These are phyloP conservation scores for Dicerorhinus sumatrensis DNA, from an alignment of 2,113 vertebrate species.

Conservation along the genomic window DNA sequence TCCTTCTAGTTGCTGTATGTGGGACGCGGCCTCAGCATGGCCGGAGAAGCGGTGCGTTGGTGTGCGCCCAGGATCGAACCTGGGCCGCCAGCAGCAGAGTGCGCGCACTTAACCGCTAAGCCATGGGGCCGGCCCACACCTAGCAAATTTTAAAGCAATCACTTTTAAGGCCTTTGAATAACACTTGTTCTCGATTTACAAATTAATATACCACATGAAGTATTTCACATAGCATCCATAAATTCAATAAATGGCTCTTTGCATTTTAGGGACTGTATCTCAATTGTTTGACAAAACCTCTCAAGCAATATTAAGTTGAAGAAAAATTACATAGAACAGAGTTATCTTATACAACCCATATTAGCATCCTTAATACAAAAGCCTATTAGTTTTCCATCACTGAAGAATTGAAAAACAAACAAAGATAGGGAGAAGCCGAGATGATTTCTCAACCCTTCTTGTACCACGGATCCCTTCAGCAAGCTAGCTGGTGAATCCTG, in stretches of 20 bases:
- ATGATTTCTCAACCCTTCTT: background rate
- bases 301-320: conserved; percentile 12
- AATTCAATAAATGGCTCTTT: conserved; percentile 48
- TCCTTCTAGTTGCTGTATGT: too few relatives aligned
- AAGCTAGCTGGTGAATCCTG: background rate
- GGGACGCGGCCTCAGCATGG: too few relatives aligned
- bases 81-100: too few relatives aligned
- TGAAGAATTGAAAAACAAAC: background rate
- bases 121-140: too few relatives aligned
- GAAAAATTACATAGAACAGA: conserved; percentile 14
- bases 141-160: conserved; percentile 26
- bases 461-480: background rate
- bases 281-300: conserved; percentile 40
- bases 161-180: conserved; percentile 33
- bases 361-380: conserved; percentile 20
- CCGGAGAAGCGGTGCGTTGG: too few relatives aligned
- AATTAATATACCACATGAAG: background rate
- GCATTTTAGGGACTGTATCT: conserved; percentile 1
- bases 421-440: background rate
- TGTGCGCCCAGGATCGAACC: too few relatives aligned
- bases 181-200: conserved; percentile 38
- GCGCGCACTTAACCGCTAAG: too few relatives aligned
- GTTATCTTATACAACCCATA: background rate
- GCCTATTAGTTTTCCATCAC: background rate
- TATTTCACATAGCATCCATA: conserved; percentile 26